Evolutionary conservation across 2,113 vertebrate genomes (phyloP).

Genomic region (Gnathonemus longibarbis): DNA sequence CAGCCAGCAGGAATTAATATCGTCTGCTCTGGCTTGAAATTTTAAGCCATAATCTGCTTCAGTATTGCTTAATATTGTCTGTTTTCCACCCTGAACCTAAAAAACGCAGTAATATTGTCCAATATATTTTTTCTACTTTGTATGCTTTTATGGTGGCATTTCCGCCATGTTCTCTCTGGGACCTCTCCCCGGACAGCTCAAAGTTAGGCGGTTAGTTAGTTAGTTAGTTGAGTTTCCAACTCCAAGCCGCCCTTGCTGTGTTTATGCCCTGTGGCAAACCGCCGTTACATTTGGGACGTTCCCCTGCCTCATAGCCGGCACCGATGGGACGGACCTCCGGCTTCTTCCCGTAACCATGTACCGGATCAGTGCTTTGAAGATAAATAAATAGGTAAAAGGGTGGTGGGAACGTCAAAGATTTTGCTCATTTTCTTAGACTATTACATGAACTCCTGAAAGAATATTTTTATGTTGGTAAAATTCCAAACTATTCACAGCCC

Average conservation of each 20-base stretch:
- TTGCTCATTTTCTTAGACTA: neutral
- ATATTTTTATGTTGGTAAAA: neutral
- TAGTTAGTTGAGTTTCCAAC: neutral
- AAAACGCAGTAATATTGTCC: neutral
- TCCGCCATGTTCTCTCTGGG: neutral
- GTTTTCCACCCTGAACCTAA: conserved; percentile 20
- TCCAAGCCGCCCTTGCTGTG: neutral
- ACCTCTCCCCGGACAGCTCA: neutral
- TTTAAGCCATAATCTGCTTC: conserved; percentile 63
- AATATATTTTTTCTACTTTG: neutral
- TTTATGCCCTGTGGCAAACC: neutral
- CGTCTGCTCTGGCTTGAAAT: conserved; percentile 48
- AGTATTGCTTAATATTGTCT: conserved; percentile 62
- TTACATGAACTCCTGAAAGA: neutral
- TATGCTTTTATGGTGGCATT: neutral
- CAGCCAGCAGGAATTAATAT: conserved; percentile 54
- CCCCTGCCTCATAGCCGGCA: neutral
- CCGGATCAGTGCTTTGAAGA: neutral
- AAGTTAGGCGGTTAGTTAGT: neutral
- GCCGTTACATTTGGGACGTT: too few relatives aligned
- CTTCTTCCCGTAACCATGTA: neutral
- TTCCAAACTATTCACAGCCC: neutral
- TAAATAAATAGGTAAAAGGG: neutral
- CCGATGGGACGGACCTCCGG: neutral
- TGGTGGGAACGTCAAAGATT: neutral